A percentile compares a stretch with the other conserved stretches of the same genome.
Evolutionary conservation across 2,113 vertebrate genomes (phyloP).

Genomic region (Crotalus horridus): DNA sequence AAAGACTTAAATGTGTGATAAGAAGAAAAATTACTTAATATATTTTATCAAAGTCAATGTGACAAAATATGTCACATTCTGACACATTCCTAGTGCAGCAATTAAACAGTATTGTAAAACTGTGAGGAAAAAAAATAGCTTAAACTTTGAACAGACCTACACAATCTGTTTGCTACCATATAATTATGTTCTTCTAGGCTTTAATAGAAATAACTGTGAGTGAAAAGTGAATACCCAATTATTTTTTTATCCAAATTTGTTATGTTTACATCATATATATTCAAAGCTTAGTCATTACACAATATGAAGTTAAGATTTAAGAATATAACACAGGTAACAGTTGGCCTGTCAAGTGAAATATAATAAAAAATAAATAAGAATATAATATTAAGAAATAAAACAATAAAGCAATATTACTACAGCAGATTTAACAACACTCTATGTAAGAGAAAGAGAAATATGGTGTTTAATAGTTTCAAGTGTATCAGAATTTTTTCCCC

Average conservation of each 20-base stretch:
- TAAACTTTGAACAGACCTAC: constrained; percentile 5
- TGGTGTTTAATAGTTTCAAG: constrained; percentile 7
- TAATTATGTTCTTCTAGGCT: constrained; percentile 2
- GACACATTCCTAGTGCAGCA: neutral
- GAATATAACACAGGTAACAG: neutral
- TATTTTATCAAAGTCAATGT: neutral
- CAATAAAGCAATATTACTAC: neutral
- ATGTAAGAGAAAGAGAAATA: neutral
- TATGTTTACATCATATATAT: constrained; percentile 3
- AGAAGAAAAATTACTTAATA: neutral
- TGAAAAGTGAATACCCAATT: constrained; percentile 15
- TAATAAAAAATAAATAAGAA: neutral
- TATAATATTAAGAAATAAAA: too few relatives aligned
- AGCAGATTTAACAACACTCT: neutral
- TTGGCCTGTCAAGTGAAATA: neutral
- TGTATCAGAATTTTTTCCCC: neutral
- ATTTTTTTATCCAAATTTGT: neutral
- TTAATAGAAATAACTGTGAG: neutral
- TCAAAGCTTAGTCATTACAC: constrained; percentile 16
- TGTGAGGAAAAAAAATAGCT: neutral
- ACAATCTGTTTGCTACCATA: neutral
- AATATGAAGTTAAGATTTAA: constrained; percentile 19
- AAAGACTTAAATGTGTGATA: neutral
- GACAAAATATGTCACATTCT: neutral
- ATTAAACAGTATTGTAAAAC: constrained; percentile 18